phyloP scores from a whole-genome alignment of 2,113 vertebrate genomes.

The Alces alces region DNA sequence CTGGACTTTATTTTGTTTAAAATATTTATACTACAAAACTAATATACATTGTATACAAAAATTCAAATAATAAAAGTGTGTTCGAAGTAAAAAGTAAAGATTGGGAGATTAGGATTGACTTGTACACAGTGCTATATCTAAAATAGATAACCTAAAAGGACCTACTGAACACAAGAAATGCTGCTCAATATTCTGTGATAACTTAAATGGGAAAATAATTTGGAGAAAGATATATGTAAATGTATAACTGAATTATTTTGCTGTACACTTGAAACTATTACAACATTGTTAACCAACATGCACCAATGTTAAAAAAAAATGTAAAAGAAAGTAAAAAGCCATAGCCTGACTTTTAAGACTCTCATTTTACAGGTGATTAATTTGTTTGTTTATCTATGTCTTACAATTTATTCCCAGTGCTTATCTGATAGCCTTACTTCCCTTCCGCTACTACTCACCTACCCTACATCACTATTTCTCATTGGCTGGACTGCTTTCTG shows the following conservation, averaged over 20 bases:
- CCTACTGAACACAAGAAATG: background rate
- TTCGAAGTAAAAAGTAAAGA: background rate
- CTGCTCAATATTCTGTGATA: background rate
- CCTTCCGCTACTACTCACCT: background rate
- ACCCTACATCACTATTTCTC: background rate
- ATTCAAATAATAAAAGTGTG: background rate
- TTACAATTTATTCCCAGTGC: background rate
- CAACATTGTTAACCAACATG: background rate
- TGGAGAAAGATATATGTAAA: background rate
- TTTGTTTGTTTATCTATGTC: background rate
- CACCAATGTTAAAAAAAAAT: background rate
- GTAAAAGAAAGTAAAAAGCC: background rate
- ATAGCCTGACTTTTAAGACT: background rate
- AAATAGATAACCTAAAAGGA: background rate
- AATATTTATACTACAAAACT: background rate
- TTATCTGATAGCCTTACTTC: background rate
- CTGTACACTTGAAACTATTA: background rate
- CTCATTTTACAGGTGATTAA: background rate
- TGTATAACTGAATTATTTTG: background rate
- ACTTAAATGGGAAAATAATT: background rate
- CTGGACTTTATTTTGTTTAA: background rate
- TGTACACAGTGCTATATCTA: background rate
- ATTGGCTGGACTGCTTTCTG: background rate
- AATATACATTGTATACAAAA: background rate
- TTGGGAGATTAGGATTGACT: background rate